phyloP scores from a whole-genome alignment of 35 echinoderm and acorn worm genomes.

The Diadema setosum region DNA sequence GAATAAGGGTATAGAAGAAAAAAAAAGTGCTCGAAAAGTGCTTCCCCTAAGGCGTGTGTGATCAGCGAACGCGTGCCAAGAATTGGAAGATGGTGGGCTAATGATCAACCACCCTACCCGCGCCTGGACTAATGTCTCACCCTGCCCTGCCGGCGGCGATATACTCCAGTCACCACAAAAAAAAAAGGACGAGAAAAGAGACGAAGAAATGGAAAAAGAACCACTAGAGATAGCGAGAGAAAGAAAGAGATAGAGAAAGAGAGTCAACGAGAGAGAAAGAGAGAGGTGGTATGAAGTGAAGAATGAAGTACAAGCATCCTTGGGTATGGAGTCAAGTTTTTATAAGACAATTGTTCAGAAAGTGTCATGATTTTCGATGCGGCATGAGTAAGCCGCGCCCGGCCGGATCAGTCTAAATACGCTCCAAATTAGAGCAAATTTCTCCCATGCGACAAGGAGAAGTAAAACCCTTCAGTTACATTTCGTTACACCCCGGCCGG shows the following conservation, averaged over 20 bases:
- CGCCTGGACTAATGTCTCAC: neutral
- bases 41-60: no score
- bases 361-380: slow-evolving; percentile 12
- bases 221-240: no score
- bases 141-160: neutral
- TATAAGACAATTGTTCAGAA: slow-evolving; percentile 12
- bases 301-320: no score
- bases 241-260: no score
- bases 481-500: slow-evolving; percentile 13
- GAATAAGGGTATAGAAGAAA: no score
- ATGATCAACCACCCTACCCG: neutral
- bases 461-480: neutral
- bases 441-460: neutral
- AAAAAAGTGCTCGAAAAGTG: no score
- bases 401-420: neutral
- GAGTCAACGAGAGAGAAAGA: no score
- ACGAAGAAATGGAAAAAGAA: neutral
- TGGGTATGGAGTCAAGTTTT: slow-evolving; percentile 10
- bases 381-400: slow-evolving; percentile 5
- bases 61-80: no score
- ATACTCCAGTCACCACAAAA: neutral
- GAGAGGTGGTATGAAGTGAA: no score
- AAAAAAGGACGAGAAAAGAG: neutral
- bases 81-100: neutral
- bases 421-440: neutral